These are phyloP conservation scores for Nylanderia fulva DNA, from an alignment of 1,140 invertebrate genomes.

Conservation along the genomic window DNA sequence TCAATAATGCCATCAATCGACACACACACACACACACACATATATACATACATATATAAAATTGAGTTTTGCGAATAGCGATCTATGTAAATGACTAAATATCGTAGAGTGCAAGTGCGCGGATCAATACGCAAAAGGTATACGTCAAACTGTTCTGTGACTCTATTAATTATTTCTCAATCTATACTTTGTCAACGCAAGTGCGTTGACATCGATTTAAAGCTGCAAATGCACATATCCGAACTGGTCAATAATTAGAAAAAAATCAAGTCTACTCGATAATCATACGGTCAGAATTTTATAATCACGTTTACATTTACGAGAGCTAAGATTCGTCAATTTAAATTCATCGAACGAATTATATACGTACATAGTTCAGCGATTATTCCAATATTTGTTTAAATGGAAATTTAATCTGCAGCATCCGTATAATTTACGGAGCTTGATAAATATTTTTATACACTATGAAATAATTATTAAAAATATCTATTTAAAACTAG, in stretches of 20 bases:
- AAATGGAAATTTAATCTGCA: conserved; percentile 8
- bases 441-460: background rate
- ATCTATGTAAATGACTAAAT: background rate
- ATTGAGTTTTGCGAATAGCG: too few relatives aligned
- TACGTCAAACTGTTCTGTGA: background rate
- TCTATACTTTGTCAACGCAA: conserved; percentile 11
- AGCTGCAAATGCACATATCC: conserved; percentile 17
- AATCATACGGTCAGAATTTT: conserved; percentile 45
- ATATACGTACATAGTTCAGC: conserved; percentile 35
- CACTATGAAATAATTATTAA: background rate
- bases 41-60: too few relatives aligned
- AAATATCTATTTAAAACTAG: background rate
- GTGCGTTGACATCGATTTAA: background rate
- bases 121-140: conserved; percentile 7
- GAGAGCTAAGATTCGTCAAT: conserved; percentile 33
- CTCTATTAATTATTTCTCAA: conserved; percentile 38
- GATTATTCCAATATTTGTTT: conserved; percentile 12
- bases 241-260: background rate
- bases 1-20: conserved; percentile 32
- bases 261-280: background rate
- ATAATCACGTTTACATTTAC: conserved; percentile 37
- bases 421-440: background rate
- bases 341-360: conserved; percentile 57
- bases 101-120: background rate
- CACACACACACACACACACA: too few relatives aligned